Evolutionary conservation across 2,888 invertebrate genomes (phyloP).

Genomic region (Platycheirus rosarum): DNA sequence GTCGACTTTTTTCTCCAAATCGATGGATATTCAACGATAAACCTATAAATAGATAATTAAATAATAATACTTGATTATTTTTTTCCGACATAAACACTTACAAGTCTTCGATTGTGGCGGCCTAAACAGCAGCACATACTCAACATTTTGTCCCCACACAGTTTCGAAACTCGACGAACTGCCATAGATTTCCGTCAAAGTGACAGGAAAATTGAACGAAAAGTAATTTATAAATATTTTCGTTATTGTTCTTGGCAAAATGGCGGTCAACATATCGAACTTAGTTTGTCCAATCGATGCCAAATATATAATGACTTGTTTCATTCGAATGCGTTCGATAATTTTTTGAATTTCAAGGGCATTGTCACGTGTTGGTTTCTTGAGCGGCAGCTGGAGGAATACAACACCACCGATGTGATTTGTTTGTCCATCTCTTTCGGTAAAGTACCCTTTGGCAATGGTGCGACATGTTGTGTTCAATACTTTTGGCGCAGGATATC

Average conservation of each 20-base stretch:
- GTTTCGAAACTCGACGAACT: conserved; percentile 78
- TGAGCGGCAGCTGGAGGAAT: conserved; percentile 80
- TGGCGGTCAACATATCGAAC: conserved; percentile 79
- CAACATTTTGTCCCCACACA: conserved; percentile 80
- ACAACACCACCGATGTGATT: conserved; percentile 81
- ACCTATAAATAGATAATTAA: conserved; percentile 71
- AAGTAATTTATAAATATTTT: conserved; percentile 82
- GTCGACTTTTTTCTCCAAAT: conserved; percentile 80
- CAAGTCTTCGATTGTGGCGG: conserved; percentile 82
- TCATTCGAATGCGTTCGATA: conserved; percentile 78
- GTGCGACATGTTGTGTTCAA: conserved; percentile 81
- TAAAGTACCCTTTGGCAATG: conserved; percentile 80
- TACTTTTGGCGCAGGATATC: conserved; percentile 77
- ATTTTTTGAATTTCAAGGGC: conserved; percentile 78
- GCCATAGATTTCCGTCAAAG: conserved; percentile 81
- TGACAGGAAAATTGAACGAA: conserved; percentile 81
- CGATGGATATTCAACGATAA: conserved; percentile 81
- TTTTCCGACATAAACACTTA: conserved; percentile 63
- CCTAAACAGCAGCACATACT: conserved; percentile 80
- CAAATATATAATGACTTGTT: conserved; percentile 81
- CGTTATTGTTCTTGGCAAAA: conserved; percentile 80
- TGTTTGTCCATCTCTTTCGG: conserved; percentile 78
- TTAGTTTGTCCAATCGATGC: conserved; percentile 81
- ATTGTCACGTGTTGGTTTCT: conserved; percentile 77
- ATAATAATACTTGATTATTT: not conserved